phyloP scores from a whole-genome alignment of 2,797 vertebrate genomes.

The Dendrocincla fuliginosa region DNA sequence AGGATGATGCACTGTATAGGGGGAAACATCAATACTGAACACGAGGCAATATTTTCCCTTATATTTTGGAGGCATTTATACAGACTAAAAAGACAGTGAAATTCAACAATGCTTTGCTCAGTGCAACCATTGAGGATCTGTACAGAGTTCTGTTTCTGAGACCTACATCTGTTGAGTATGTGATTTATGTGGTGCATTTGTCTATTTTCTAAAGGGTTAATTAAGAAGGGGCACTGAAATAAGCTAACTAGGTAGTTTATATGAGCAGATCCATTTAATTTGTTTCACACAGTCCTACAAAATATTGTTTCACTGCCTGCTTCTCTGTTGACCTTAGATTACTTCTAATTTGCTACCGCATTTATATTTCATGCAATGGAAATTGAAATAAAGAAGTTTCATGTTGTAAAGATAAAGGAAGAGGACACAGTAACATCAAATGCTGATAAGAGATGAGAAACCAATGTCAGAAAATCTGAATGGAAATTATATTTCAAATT shows the following conservation, averaged over 20 bases:
- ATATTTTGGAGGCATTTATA: background rate
- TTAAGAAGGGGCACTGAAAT: background rate
- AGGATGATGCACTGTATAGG: background rate
- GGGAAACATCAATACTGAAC: background rate
- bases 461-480: background rate
- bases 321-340: slow-evolving; percentile 18
- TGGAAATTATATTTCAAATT: background rate
- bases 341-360: background rate
- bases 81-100: background rate
- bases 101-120: background rate
- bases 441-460: background rate
- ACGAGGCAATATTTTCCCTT: background rate
- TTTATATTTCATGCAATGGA: slow-evolving; percentile 15
- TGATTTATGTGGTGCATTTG: background rate
- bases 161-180: accelerated
- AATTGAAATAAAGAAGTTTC: background rate
- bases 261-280: background rate
- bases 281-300: background rate
- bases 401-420: background rate
- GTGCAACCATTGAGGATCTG: background rate
- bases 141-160: background rate
- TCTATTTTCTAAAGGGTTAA: background rate
- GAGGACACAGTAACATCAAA: background rate
- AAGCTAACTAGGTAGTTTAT: background rate
- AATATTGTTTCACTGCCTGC: background rate